These are phyloP conservation scores for Ataeniobius toweri DNA, from an alignment of 2,797 vertebrate genomes.

Conservation along the genomic window DNA sequence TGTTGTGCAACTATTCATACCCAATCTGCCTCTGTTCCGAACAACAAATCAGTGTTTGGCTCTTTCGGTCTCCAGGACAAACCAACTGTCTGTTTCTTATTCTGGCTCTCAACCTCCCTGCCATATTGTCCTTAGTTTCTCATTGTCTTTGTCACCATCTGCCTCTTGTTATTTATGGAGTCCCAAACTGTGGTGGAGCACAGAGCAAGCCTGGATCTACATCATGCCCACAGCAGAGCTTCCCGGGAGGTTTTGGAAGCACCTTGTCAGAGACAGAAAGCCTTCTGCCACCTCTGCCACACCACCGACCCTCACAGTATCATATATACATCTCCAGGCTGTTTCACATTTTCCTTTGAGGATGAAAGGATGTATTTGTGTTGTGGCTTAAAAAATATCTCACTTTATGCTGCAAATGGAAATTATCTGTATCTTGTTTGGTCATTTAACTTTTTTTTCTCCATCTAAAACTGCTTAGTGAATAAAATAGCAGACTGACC, in stretches of 20 bases:
- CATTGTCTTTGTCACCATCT: constrained; percentile 75
- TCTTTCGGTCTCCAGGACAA: constrained; percentile 81
- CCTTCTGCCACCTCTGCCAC: constrained; percentile 60
- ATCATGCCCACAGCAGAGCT: constrained; percentile 52
- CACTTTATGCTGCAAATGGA: constrained; percentile 12
- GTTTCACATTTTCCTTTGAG: constrained; percentile 34
- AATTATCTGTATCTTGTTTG: background rate
- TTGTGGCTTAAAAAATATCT: constrained; percentile 10
- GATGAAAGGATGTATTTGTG: constrained; percentile 32
- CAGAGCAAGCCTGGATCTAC: constrained; percentile 55
- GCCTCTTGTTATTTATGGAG: constrained; percentile 77
- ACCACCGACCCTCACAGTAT: constrained; percentile 17
- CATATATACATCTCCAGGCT: constrained; percentile 19
- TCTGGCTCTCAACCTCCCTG: constrained; percentile 73
- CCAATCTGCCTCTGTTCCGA: constrained; percentile 78
- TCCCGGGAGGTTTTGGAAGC: constrained; percentile 60
- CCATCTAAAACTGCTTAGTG: background rate
- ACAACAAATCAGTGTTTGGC: constrained; percentile 80
- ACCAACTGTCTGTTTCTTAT: constrained; percentile 79
- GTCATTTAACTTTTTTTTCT: background rate
- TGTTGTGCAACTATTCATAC: constrained; percentile 83
- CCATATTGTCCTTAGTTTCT: constrained; percentile 73
- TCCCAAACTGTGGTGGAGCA: constrained; percentile 62
- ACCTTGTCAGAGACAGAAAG: constrained; percentile 50
- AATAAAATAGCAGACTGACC: background rate